These are phyloP conservation scores for Hedya salicella DNA, from an alignment of 2,888 invertebrate species.

Conservation along the genomic window DNA sequence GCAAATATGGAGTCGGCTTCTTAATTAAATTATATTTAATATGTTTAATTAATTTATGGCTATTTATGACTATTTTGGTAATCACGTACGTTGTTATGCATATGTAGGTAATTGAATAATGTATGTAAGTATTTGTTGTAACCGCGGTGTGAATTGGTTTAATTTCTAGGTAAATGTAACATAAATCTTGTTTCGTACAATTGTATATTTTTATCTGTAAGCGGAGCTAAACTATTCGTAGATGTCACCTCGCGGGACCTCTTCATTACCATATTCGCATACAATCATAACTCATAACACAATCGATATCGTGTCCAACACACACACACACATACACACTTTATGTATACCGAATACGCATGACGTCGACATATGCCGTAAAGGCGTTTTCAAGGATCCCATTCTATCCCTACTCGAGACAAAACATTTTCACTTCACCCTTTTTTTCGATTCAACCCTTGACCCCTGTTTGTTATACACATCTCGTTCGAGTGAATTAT, in stretches of 20 bases:
- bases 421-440: slow-evolving; percentile 38
- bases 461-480: slow-evolving; percentile 30
- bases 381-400: slow-evolving; percentile 36
- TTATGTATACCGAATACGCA: not conserved
- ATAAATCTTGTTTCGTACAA: too few species aligned
- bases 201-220: not conserved
- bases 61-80: too few species aligned
- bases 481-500: slow-evolving; percentile 25
- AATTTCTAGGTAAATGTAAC: too few species aligned
- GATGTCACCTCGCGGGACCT: slow-evolving; percentile 35
- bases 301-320: slow-evolving; percentile 16
- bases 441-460: slow-evolving; percentile 32
- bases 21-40: too few species aligned
- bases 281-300: slow-evolving; percentile 23
- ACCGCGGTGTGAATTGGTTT: too few species aligned
- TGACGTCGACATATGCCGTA: slow-evolving; percentile 9
- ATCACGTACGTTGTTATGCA: too few species aligned
- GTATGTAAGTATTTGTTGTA: too few species aligned
- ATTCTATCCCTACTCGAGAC: slow-evolving; percentile 29
- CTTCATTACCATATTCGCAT: slow-evolving; percentile 38
- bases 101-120: too few species aligned
- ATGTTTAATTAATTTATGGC: too few species aligned
- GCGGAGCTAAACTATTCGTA: not conserved
- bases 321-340: not conserved
- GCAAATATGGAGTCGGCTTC: too few species aligned